Percentiles rank a stretch among this genome's conserved stretches.
Conservation (phyloP, 2,888 invertebrate species). For the Drosophila borborema region DNA sequence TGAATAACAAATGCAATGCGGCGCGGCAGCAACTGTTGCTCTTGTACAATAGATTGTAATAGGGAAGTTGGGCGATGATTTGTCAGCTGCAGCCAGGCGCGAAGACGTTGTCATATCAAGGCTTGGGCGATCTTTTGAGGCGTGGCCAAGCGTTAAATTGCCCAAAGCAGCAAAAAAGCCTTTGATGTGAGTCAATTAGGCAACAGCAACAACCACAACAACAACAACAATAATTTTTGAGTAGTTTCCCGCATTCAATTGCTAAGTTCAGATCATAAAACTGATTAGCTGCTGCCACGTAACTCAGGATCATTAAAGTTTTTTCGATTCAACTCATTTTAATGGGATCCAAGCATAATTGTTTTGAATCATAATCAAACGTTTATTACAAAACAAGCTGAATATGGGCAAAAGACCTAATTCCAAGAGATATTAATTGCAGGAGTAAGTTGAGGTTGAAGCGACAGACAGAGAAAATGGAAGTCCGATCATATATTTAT, state of each 20-base stretch:
- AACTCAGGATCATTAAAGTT: slow-evolving; percentile 2
- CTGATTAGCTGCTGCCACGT: slow-evolving; percentile 27
- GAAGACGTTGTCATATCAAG: slow-evolving; percentile 25
- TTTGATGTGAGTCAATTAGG: slow-evolving; percentile 65
- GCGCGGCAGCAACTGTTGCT: slow-evolving; percentile 20
- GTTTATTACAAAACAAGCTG: neutral
- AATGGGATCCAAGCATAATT: neutral
- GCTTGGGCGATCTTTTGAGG: slow-evolving; percentile 30
- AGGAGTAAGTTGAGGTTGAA: neutral
- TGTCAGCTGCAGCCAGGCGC: slow-evolving; percentile 24
- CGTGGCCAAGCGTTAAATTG: slow-evolving; percentile 64
- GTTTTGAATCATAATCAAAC: slow-evolving; percentile 11
- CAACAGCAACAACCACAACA: slow-evolving; percentile 24
- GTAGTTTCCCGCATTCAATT: slow-evolving; percentile 29
- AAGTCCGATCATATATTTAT: too few relatives aligned
- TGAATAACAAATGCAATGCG: slow-evolving; percentile 51
- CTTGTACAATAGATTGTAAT: neutral
- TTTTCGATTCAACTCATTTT: slow-evolving; percentile 4
- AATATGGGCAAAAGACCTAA: neutral
- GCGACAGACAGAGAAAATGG: neutral
- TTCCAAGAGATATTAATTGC: neutral
- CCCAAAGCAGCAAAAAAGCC: neutral
- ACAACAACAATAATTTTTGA: slow-evolving; percentile 16
- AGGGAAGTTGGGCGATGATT: slow-evolving; percentile 18
- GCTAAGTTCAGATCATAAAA: slow-evolving; percentile 23